Evolutionary conservation across 2,888 invertebrate species (phyloP).

Genomic region (Orthonevra nobilis): DNA sequence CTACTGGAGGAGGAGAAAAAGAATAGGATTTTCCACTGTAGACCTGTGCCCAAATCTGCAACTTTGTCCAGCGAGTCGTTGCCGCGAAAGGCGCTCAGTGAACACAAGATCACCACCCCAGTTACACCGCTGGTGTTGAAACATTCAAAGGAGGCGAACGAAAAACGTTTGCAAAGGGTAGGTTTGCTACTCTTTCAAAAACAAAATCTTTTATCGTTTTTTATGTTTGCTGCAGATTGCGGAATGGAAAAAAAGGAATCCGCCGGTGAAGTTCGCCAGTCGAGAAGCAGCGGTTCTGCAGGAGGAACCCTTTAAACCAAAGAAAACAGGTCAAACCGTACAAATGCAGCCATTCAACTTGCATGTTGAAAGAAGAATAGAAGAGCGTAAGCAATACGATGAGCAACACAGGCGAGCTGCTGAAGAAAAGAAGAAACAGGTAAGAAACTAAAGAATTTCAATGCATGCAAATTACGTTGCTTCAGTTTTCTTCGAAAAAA

Average conservation of each 20-base stretch:
- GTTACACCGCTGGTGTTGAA: slow-evolving; percentile 76
- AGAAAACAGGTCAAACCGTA: slow-evolving; percentile 64
- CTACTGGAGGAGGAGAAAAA: slow-evolving; percentile 76
- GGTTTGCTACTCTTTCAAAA: not conserved
- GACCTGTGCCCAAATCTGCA: slow-evolving; percentile 77
- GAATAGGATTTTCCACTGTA: slow-evolving; percentile 77
- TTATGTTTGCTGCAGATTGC: slow-evolving; percentile 70
- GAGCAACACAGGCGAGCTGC: slow-evolving; percentile 71
- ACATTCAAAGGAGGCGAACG: slow-evolving; percentile 72
- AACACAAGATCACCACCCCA: slow-evolving; percentile 72
- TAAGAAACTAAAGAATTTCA: too few relatives aligned
- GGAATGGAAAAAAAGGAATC: slow-evolving; percentile 71
- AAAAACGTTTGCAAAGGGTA: slow-evolving; percentile 73
- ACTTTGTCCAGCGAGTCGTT: slow-evolving; percentile 66
- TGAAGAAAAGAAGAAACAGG: slow-evolving; percentile 77
- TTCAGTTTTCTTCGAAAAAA: too few relatives aligned
- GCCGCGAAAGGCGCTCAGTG: slow-evolving; percentile 25
- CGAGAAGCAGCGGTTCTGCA: slow-evolving; percentile 71
- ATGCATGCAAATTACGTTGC: too few relatives aligned
- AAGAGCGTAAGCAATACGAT: slow-evolving; percentile 76
- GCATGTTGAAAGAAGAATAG: slow-evolving; percentile 75
- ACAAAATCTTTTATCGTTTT: not conserved
- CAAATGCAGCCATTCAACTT: slow-evolving; percentile 76
- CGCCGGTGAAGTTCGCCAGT: slow-evolving; percentile 69
- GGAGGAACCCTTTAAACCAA: slow-evolving; percentile 74